phyloP scores from a whole-genome alignment of 2,113 vertebrate species.

The Capra hircus region DNA sequence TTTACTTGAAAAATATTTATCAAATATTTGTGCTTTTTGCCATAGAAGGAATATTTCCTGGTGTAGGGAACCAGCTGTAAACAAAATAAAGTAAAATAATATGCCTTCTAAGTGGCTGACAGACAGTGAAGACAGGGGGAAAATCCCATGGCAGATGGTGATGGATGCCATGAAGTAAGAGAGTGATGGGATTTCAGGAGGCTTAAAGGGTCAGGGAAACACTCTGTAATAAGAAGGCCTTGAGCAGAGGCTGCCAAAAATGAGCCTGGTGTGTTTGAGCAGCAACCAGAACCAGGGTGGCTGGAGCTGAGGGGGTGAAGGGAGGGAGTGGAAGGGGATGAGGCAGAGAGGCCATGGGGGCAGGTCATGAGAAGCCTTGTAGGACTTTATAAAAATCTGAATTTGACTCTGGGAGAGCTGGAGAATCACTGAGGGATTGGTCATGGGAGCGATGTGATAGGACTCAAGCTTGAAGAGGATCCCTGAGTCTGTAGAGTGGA shows the following conservation, averaged over 20 bases:
- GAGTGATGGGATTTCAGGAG: not conserved
- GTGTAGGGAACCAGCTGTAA: not conserved
- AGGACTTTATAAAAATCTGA: not conserved
- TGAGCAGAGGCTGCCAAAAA: not conserved
- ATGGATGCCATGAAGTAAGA: not conserved
- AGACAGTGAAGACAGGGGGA: not conserved
- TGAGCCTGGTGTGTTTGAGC: not conserved
- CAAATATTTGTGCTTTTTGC: not conserved
- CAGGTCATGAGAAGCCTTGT: not conserved
- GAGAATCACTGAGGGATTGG: not conserved
- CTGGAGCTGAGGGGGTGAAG: not conserved
- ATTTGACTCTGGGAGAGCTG: not conserved
- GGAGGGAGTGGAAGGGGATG: not conserved
- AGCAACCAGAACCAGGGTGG: not conserved
- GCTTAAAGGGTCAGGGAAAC: not conserved
- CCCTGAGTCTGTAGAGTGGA: not conserved
- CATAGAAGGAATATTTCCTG: not conserved
- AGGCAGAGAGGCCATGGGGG: not conserved
- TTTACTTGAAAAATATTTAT: not conserved
- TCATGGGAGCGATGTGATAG: not conserved
- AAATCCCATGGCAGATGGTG: not conserved
- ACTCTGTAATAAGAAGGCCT: not conserved
- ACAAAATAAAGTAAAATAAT: not conserved
- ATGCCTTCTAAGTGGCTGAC: not conserved
- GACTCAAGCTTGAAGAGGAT: not conserved